Evolutionary conservation across 2,113 vertebrate species (phyloP), one percentile per base, ranked within the genome.

Genomic region (Tenebrosternarchus preto): DNA sequence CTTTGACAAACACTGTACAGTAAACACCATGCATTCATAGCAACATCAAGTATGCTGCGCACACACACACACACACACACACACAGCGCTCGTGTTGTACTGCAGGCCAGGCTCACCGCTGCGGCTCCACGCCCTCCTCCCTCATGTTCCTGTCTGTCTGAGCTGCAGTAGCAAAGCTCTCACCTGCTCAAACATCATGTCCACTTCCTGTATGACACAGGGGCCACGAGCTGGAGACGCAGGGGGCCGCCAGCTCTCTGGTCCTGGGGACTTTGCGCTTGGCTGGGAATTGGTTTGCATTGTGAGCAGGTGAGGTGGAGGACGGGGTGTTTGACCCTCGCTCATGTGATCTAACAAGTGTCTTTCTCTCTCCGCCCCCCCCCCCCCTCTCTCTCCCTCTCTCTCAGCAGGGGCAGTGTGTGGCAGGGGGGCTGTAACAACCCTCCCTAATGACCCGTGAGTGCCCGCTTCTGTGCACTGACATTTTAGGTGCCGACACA

Each of bases 401-500:
- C 63, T 86, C 63, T 72, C 74, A 61, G 53, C 25, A 24, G 73
- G 73, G 80, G 64, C 69, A 56, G 70, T 46, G 75, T 80, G 75
- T 78, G 82, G 82, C 73, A 77, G 69, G 53, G 39, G 59, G 69
- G 77, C 82, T 77, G 24, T 86, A 73, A 77, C 82, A 86, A 77
- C 76, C 78, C 76, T 81, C 80, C 78, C 81, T 86, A 83, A 86
- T 83, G 83, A 85, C 79, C 85, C 80, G 19, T 75, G 77, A 85
- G 84, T 77, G 70, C 80, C 70, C 73, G 76, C 73, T 82, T 83
- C 77, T 82, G 73, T 56, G 82, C 82, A 61, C 69, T 85, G 86
- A 85, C 86, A 85, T 87, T 87, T 85, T 80, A 77, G 80, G 80
- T 69, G 74, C 77, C 81, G 64, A 64, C 74, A 66, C 83, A 80